phyloP scores from a whole-genome alignment of 35 echinoderm and acorn worm genomes.

The Patiria miniata region DNA sequence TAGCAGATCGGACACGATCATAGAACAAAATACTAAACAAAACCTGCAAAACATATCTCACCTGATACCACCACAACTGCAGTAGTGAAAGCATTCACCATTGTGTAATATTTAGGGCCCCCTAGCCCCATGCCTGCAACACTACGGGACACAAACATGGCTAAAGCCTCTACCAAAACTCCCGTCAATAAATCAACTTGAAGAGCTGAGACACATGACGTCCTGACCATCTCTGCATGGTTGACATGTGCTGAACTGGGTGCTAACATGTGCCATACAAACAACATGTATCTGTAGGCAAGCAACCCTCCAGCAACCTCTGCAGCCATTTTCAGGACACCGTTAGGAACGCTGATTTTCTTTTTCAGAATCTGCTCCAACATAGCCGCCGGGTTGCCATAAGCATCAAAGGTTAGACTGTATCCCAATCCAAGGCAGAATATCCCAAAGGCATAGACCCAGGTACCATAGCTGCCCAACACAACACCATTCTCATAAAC shows the following conservation, averaged over 20 bases:
- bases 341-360: conserved; percentile 57
- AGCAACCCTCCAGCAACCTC: conserved; percentile 69
- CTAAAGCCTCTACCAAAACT: conserved; percentile 46
- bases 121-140: conserved; percentile 57
- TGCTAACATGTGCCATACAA: conserved; percentile 61
- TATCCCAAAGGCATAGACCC: conserved; percentile 60
- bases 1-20: too few species aligned
- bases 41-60: neutral
- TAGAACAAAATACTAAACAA: neutral
- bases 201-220: conserved; percentile 45
- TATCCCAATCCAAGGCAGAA: conserved; percentile 63
- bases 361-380: conserved; percentile 70
- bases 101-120: conserved; percentile 30
- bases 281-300: conserved; percentile 64
- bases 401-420: conserved; percentile 79
- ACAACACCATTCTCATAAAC: conserved; percentile 89
- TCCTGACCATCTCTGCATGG: conserved; percentile 31
- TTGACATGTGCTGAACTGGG: conserved; percentile 45
- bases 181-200: conserved; percentile 62
- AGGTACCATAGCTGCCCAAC: conserved; percentile 52
- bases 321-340: conserved; percentile 48
- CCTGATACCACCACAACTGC: conserved; percentile 61
- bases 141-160: conserved; percentile 49
- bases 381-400: conserved; percentile 72
- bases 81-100: conserved; percentile 52